Evolutionary conservation across 1,140 invertebrate species (phyloP), one percentile per base, ranked within the genome.

Genomic region (Homalodisca vitripennis): DNA sequence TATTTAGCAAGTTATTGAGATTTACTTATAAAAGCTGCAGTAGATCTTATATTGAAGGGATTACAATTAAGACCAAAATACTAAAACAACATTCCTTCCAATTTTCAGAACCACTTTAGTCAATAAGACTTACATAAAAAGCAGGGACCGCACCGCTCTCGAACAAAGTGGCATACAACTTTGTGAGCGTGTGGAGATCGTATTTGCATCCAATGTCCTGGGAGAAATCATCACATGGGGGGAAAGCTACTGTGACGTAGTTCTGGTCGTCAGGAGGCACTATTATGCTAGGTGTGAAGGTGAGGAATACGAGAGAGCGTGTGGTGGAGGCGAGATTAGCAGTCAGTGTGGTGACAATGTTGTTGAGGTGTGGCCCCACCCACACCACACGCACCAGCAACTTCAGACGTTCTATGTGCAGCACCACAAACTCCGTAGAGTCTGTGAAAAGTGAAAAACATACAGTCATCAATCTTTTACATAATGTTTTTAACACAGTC

Each of bases 241-340:
- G 85, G 74, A 88, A 83, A 2, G 77, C 76, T 1, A 88, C 81
- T 27, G 75, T 77, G 0, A 77, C 73, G 71, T 83, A 86, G 46
- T 84, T 74, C 2, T 78, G 75, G 67, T 80, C 75, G 74, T 83
- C 79, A 80, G 86, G 74, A 41, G 88, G 79, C 81, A 74, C 47
- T 31, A 91, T 26, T n/a, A 81, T 79, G 64, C 86, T 89, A 0
- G 91, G 90, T 1, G 82, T 83, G 84, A 87, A 90, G 73, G 85
- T 84, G 51, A 92, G 81, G 53, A 92, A 84, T 1, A 91, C 75
- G 46, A 89, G 46, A 10, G 57, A 69, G 6, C 55, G 71, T n/a
- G 74, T 30, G 29, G 73, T 20, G 6, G 73, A 41, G 55, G 65
- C 67, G 69, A 80, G 81, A 41, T 78, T 76, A 2, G 73, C 73